Conservation (phyloP, 2,888 invertebrate species). For the Plebejus melissa region DNA sequence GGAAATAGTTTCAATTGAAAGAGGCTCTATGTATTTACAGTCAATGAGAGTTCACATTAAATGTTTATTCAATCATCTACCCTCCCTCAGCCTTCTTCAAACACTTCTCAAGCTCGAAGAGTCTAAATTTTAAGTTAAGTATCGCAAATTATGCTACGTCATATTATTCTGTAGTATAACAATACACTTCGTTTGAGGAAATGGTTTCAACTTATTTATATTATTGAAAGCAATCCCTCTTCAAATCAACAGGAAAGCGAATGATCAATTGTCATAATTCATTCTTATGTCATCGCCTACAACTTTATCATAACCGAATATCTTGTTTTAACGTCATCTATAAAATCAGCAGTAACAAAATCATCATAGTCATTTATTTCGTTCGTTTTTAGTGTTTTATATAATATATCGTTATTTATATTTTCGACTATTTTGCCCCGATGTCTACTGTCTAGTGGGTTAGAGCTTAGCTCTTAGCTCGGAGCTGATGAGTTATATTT, state of each 20-base stretch:
- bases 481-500: too few relatives aligned
- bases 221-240: not conserved
- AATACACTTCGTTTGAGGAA: not conserved
- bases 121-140: not conserved
- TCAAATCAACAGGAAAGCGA: not conserved
- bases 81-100: not conserved
- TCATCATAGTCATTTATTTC: not conserved
- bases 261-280: not conserved
- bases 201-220: not conserved
- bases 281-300: not conserved
- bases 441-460: too few relatives aligned
- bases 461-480: too few relatives aligned
- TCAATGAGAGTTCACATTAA: slow-evolving; percentile 1
- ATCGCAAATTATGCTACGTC: not conserved
- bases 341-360: not conserved
- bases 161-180: not conserved
- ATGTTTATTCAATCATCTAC: not conserved
- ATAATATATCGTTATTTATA: not conserved
- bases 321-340: not conserved
- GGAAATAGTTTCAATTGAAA: slow-evolving; percentile 1
- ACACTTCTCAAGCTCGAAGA: not conserved
- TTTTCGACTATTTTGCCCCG: not conserved
- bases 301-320: not conserved
- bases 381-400: not conserved
- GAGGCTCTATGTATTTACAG: not conserved